Percentiles rank a stretch among this genome's conserved stretches.
phyloP scores from a whole-genome alignment of 2,113 vertebrate species.

The Tupaia chinensis region DNA sequence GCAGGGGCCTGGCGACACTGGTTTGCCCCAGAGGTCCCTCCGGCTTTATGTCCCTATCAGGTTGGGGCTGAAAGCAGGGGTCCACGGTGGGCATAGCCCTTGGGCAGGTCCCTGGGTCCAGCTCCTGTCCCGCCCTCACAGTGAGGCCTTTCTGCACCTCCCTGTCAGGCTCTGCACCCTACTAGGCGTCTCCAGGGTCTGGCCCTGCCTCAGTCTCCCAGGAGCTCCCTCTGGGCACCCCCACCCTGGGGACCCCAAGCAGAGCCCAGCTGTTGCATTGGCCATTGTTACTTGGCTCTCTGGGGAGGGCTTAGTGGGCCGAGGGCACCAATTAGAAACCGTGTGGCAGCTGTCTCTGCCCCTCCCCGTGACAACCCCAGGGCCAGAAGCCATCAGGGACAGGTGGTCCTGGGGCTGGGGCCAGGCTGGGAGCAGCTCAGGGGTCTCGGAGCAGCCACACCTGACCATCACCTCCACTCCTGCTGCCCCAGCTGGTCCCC shows the following conservation, averaged over 20 bases:
- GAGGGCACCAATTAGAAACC: no score
- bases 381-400: no score
- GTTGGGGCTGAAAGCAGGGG: not conserved
- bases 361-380: not conserved
- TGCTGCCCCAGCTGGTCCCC: constrained; percentile 71
- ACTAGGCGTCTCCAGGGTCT: not conserved
- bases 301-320: not conserved
- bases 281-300: not conserved
- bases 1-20: accelerated
- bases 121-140: not conserved
- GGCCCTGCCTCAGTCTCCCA: not conserved
- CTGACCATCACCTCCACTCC: not conserved
- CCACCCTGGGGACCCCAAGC: not conserved
- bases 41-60: no score
- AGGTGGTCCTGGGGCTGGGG: not conserved
- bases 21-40: no score
- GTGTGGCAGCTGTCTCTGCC: not conserved
- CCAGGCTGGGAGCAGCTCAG: not conserved
- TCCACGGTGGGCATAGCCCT: not conserved
- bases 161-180: not conserved
- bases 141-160: not conserved
- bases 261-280: no score
- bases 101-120: not conserved
- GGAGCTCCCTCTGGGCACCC: no score
- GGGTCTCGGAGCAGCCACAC: not conserved